Evolutionary conservation across 2,113 vertebrate species (phyloP), one percentile per base, ranked within the genome.

Genomic region (Numida meleagris): DNA sequence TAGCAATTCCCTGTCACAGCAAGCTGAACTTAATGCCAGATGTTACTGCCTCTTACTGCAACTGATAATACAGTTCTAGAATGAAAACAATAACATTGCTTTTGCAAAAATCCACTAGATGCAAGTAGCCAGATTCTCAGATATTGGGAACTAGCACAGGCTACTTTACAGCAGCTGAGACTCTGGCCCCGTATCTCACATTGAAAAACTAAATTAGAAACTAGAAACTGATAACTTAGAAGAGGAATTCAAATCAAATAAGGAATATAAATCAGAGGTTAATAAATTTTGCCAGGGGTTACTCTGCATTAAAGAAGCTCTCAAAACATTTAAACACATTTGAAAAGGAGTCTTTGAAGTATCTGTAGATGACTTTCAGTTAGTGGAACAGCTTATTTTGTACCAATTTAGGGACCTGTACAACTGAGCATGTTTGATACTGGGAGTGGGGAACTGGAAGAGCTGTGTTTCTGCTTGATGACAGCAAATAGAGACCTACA

Each of bases 271-370:
- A 94, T 84, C 82, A 86, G 88, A 95, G 82, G 65, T 86, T 88
- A 94, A 82, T 77, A 92, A 86, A 87, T 95, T 93, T 95, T 96
- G 53, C 90, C 91, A 85, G 74, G 92, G 89, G 85, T 96, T 90
- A 59, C 16, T 81, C 21, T 43, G n/a, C 90, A 80, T 80, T 91
- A 96, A 94, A 77, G 58, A 75, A 93, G 33, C 31, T 91, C 57
- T 94, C 89, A 92, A 94, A 94, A 45, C 36, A 65, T 46, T 96
- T 63, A 77, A 95, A 91, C 48, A 92, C 82, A 87, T 87, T 83
- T 78, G 77, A 86, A 95, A 53, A 91, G 23, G 42, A 76, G 5
- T 20, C 65, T 86, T 91, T 88, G 76, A 96, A 91, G 53, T 74
- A 85, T 61, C 43, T 81, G 40, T 83, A 86, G n/a, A 50, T 2